These are phyloP conservation scores for Saguinus imperator DNA, from an alignment of 2,113 vertebrate species.

Conservation along the genomic window DNA sequence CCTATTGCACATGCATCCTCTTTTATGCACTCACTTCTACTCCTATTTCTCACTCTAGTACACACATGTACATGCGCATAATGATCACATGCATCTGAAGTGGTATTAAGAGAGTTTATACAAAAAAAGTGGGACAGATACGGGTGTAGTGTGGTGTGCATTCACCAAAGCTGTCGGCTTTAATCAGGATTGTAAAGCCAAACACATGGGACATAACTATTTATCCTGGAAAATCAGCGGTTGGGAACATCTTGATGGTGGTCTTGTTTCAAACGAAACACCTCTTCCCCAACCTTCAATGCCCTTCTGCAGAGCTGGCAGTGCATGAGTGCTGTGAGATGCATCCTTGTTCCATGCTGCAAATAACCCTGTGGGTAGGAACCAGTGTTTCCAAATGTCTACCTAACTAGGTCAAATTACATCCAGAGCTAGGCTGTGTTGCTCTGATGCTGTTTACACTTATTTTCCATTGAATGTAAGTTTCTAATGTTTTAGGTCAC, in stretches of 20 bases:
- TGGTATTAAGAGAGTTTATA: not conserved
- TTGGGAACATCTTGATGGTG: not conserved
- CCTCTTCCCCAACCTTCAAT: not conserved
- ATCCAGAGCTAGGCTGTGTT: not conserved
- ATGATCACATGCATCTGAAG: too few species aligned
- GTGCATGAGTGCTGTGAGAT: not conserved
- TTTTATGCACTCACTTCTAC: not conserved
- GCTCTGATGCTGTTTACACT: not conserved
- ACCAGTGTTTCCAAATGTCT: not conserved
- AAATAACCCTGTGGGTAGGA: not conserved
- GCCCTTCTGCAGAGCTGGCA: not conserved
- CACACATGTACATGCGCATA: too few species aligned
- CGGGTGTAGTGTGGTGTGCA: rapidly evolving
- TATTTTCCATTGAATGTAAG: not conserved
- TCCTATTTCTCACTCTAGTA: not conserved
- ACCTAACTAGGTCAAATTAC: not conserved
- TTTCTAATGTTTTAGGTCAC: not conserved
- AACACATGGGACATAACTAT: not conserved
- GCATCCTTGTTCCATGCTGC: not conserved
- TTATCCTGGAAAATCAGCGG: not conserved
- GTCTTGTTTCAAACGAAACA: not conserved
- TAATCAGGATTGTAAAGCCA: not conserved
- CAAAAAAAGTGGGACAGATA: not conserved
- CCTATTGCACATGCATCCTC: not conserved
- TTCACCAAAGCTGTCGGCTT: not conserved